Base-by-base conservation (phyloP, 2,113 vertebrate species). In the Typhlomys cinereus region DNA sequence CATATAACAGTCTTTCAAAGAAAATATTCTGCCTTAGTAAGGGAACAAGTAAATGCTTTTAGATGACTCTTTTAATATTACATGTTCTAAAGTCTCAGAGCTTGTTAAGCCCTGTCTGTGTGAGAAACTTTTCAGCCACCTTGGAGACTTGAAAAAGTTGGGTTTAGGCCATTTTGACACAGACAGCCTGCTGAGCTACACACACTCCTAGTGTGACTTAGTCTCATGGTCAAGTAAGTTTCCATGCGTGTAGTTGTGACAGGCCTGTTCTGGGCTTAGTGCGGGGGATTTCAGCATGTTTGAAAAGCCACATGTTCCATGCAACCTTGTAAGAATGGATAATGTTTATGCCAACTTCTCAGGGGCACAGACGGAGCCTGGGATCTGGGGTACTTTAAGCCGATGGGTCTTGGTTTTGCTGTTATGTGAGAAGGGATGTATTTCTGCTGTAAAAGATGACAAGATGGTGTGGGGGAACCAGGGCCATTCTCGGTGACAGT, bases 351-450 rank as follows among this genome's bases (percentile, higher is more conserved):
- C 71, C 69, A 69, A 64, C 50, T 85, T 93, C 85, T 71, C 62
- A 66, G 29, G 73, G 50, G 1, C 81, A 27, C 13, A n/a, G n/a
- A n/a, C n/a, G n/a, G 61, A 75, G 85, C 66, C 29, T 14, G 54
- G 76, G 36, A 50, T 17, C 61, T 48, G 9, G 29, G 73, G 11
- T 46, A 14, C 61, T 64, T 76, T n/a, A 57, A 85, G 70, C 61
- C 54, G 84, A 86, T 46, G 31, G 17, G 23, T 86, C n/a, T 82
- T 76, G 67, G 44, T 88, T 93, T 71, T 14, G 29, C 76, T 82
- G n/a, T 70, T n/a, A 52, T 59, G 8, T 27, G 48, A 54, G 31
- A 48, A 78, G 59, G 67, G 71, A 44, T 39, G 31, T 48, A 34
- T 18, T 11, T n/a, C 1, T 39, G 25, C 44, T 34, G 79, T n/a